These are phyloP conservation scores for Andricus grossulariae DNA, from an alignment of 1,140 invertebrate genomes.

Conservation along the genomic window DNA sequence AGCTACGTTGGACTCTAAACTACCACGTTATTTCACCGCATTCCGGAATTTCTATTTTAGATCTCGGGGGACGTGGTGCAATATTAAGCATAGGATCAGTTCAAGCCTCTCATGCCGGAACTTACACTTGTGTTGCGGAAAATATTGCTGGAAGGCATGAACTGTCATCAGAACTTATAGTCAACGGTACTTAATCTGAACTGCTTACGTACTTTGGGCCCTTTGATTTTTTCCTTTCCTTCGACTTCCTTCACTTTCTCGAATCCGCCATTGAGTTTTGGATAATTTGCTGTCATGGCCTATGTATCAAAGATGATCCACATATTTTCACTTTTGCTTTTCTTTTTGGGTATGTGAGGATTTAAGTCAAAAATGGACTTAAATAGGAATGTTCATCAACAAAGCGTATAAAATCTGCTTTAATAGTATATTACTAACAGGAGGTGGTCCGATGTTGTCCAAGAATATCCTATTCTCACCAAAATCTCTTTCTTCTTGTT, in stretches of 20 bases:
- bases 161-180: conserved; percentile 80
- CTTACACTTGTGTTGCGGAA: conserved; percentile 87
- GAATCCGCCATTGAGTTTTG: background rate
- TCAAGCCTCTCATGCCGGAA: conserved; percentile 83
- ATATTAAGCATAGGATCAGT: conserved; percentile 85
- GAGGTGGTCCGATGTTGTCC: too few relatives aligned
- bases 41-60: conserved; percentile 79
- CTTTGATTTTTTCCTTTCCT: conserved; percentile 75
- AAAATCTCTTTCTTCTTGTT: too few relatives aligned
- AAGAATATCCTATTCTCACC: too few relatives aligned
- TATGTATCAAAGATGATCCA: conserved; percentile 5
- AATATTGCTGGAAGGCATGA: conserved; percentile 83
- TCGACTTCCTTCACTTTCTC: conserved; percentile 47
- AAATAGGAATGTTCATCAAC: too few relatives aligned
- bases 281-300: background rate
- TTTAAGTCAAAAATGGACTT: too few relatives aligned
- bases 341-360: background rate
- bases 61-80: conserved; percentile 82
- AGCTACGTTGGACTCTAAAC: conserved; percentile 79
- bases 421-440: too few relatives aligned
- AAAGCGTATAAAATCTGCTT: too few relatives aligned
- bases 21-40: conserved; percentile 78
- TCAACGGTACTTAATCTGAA: conserved; percentile 80
- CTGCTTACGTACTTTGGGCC: conserved; percentile 43
- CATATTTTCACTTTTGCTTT: conserved; percentile 32